Conservation (phyloP, 2,797 vertebrate species). For the Pangasius sanitwongsei region DNA sequence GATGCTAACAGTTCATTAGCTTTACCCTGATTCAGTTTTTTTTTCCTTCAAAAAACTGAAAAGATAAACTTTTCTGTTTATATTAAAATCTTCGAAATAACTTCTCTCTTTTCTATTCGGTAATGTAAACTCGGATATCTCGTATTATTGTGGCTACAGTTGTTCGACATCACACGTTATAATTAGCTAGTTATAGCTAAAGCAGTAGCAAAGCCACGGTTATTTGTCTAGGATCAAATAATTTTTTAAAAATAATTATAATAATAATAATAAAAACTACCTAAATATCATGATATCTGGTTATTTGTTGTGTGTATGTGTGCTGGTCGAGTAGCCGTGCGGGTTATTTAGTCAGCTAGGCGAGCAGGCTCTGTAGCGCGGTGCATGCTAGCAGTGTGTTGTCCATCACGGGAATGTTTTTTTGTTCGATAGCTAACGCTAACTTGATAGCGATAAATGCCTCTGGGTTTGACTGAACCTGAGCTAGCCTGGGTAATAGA, state of each 20-base stretch:
- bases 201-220: not conserved
- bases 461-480: not conserved
- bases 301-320: not conserved
- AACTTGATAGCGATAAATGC: not conserved
- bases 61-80: not conserved
- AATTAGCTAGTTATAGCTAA: slow-evolving; percentile 61
- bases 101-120: not conserved
- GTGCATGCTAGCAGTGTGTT: slow-evolving; percentile 8
- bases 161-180: slow-evolving; percentile 48
- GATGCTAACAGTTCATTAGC: slow-evolving; percentile 56
- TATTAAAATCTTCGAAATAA: not conserved
- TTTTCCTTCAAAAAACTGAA: not conserved
- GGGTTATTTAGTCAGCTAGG: not conserved
- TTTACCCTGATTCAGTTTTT: not conserved
- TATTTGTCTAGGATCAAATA: not conserved
- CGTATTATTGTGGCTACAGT: not conserved
- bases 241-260: not conserved
- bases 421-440: slow-evolving; percentile 13
- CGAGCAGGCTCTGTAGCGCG: not conserved
- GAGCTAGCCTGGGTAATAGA: no score
- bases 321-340: not conserved
- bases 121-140: not conserved
- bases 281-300: not conserved
- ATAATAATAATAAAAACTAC: no score
- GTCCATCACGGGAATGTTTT: not conserved